These are phyloP conservation scores for Semnornis frantzii DNA, from an alignment of 2,113 vertebrate species.

Conservation along the genomic window DNA sequence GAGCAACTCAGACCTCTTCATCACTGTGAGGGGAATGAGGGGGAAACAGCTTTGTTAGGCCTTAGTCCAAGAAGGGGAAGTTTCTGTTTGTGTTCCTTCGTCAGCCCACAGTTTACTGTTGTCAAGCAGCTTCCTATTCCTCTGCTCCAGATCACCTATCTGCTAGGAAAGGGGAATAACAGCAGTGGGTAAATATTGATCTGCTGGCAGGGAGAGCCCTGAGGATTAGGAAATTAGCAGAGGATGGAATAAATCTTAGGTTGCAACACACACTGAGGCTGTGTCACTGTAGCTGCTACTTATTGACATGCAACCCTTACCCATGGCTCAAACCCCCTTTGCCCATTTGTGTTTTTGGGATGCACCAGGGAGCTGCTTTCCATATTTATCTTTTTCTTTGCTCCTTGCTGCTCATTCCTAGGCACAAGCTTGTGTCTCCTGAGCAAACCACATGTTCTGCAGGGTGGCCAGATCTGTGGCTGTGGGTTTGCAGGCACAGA, in stretches of 20 bases:
- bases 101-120: background rate
- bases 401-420: background rate
- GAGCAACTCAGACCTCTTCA: background rate
- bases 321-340: background rate
- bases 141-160: background rate
- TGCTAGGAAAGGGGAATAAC: background rate
- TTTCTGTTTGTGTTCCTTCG: slow-evolving; percentile 13
- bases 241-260: background rate
- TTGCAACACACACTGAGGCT: background rate
- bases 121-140: background rate
- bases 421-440: background rate
- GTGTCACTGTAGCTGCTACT: background rate
- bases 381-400: accelerated
- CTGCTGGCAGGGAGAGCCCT: slow-evolving; percentile 15
- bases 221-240: slow-evolving; percentile 8
- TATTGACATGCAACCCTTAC: background rate
- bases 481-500: background rate
- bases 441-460: background rate
- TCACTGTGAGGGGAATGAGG: background rate
- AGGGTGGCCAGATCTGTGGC: background rate
- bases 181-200: background rate
- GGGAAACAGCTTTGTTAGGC: background rate
- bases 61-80: background rate
- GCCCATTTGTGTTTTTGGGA: accelerated
- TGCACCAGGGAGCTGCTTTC: background rate